These are phyloP conservation scores for Melolontha melolontha DNA, from an alignment of 2,888 invertebrate species.

Conservation along the genomic window DNA sequence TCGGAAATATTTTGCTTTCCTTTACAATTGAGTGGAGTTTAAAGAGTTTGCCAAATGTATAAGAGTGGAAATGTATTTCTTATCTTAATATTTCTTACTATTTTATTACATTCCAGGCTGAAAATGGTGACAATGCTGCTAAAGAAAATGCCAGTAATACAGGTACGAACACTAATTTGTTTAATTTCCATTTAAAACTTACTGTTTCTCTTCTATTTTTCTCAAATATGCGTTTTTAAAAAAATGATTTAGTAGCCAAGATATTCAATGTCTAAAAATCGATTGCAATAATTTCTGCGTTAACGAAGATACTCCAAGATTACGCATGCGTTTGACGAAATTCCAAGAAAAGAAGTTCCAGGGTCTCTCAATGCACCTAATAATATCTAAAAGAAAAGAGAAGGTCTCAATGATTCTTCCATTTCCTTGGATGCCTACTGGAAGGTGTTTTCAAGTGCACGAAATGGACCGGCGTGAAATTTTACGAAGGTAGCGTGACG, in stretches of 20 bases:
- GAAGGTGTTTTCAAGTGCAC: no score
- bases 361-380: no score
- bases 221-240: background rate
- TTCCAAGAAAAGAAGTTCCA: background rate
- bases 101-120: conserved; percentile 4
- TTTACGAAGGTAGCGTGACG: background rate
- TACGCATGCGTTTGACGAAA: background rate
- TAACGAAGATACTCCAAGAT: background rate
- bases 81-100: background rate
- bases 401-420: background rate
- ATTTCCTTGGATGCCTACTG: no score
- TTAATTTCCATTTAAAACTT: background rate
- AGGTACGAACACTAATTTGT: conserved; percentile 27
- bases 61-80: no score
- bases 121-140: conserved; percentile 1
- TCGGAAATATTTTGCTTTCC: no score
- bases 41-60: no score
- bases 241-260: conserved; percentile 34
- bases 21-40: no score
- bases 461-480: no score
- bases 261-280: conserved; percentile 31
- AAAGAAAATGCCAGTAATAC: conserved; percentile 12
- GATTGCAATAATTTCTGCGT: conserved; percentile 34
- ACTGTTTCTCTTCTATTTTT: background rate
- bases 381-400: background rate